Base-by-base conservation (phyloP, 2,888 invertebrate genomes). In the Nymphalis c-album region DNA sequence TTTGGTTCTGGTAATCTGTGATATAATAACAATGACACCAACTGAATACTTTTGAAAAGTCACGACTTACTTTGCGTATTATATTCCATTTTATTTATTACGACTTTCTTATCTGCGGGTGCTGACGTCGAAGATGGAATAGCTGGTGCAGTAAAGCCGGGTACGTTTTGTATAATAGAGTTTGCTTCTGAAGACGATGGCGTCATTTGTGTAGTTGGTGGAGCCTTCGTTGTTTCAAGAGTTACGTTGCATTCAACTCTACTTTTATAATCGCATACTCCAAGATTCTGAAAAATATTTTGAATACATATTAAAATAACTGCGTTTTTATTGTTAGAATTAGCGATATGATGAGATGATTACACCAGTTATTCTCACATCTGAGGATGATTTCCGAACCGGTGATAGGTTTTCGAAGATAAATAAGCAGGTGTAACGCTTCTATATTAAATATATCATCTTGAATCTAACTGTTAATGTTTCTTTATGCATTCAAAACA, bases 221-320 rank as follows among this genome's bases (percentile, higher is more conserved):
- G 68, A 2, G 69, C 35, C 8, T 60, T 46, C n/a, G 67, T 53
- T 26, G 62, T 26, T 22, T 26, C 57, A 22, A 67, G 48, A 20
- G 69, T 67, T 70, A 64, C 60, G 53, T 80, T 76, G 75, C 95
- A 95, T 77, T 94, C 93, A 0, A 95, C 95, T 64, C 93, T 90
- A 58, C 92, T 84, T 0, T 92, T 88, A 74, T 94, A 95, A 79
- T 95, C 95, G 73, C 95, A 95, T 20, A 95, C 92, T 45, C 94
- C 94, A 6, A 94, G 82, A 61, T 87, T 85, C 95, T 95, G 84
- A 68, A 92, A 57, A 46, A 31, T 3, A 35, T 22, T 45, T 35
- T 20, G 26, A 18, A 3, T 7, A 16, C n/a, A 35, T 59, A 45
- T 26, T 45, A 50, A 18, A 50, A 26, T 13, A 58, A 35, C n/a